Percentiles rank a stretch among this genome's conserved stretches.
Conservation (phyloP, 1,140 invertebrate genomes). For the Bombus terrestris region DNA sequence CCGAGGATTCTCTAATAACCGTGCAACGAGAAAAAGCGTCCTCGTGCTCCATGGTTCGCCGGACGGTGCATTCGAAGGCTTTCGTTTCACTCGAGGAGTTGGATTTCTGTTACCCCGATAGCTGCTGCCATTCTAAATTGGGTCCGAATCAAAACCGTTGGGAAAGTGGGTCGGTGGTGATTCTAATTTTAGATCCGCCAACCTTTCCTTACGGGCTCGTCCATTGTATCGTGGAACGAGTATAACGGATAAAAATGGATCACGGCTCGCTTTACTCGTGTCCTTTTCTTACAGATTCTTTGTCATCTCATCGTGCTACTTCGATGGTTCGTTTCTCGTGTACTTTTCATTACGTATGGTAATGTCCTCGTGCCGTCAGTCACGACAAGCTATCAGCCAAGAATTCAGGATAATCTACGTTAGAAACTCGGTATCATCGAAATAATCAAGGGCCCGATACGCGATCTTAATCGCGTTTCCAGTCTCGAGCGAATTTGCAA, state of each 20-base stretch:
- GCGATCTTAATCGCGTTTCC: background rate
- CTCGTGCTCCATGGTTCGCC: background rate
- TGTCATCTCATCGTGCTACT: background rate
- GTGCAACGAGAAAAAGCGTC: background rate
- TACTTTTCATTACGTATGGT: background rate
- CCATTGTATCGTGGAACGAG: background rate
- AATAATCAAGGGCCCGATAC: background rate
- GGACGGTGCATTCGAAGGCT: background rate
- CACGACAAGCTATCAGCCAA: no score
- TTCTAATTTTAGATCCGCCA: slow-evolving; percentile 19
- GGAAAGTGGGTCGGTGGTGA: slow-evolving; percentile 19
- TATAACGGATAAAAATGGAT: slow-evolving; percentile 14
- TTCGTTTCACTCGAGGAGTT: background rate
- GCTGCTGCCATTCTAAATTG: slow-evolving; percentile 13
- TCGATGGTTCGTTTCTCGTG: background rate
- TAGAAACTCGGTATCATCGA: background rate
- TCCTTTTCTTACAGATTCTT: background rate
- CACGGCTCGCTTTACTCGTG: no score
- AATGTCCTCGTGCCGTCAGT: no score
- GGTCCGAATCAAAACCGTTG: background rate
- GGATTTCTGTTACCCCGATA: background rate
- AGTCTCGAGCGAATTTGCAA: no score
- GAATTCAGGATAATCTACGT: no score
- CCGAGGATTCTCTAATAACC: slow-evolving; percentile 19
- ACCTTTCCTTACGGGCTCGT: background rate